Evolutionary conservation across 1,140 invertebrate species (phyloP), one percentile per base, ranked within the genome.

Genomic region (Drosophila tani): DNA sequence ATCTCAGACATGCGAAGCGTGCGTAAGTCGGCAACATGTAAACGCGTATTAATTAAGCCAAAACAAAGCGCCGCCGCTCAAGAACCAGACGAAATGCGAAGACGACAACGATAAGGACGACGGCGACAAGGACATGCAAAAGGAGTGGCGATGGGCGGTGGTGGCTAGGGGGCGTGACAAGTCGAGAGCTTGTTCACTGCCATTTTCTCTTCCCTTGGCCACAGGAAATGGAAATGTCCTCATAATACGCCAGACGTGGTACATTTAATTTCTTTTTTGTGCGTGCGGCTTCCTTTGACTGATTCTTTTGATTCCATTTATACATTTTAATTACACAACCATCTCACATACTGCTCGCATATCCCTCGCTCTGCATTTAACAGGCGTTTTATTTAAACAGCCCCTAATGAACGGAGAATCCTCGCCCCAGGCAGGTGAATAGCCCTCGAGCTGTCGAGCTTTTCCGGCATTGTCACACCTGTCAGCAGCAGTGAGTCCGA

Each of bases 31-130:
- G 76, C 77, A 83, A 75, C 78, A 85, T 74, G 69, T 79, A 86
- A 87, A 77, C 70, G 81, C 78, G 78, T 90, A 88, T 88, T 88
- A 88, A 88, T 88, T 88, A 88, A 84, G 79, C 74, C 76, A 57
- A 87, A 87, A 84, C 84, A 79, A 79, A 79, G 75, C 76, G 76
- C 12, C 57, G 74, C 56, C 75, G 74, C 71, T 77, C 56, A 67
- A 77, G 75, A 77, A 67, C 29, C 40, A 73, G 55, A 73, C 70
- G 68, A 74, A 66, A 24, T 66, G 63, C 46, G 69, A 49, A 57
- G 69, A 73, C 53, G 62, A 5, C 38, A 21, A 67, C 64, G 57
- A 14, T 5, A 11, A 57, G 19, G 64, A 24, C 43, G 15, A 64
- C 45, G 49, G 17, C 71, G 62, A 55, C 74, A 50, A 66, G 41